A percentile compares a stretch with the other conserved stretches of the same genome.
These are phyloP conservation scores for Lasioglossum morio DNA, from an alignment of 2,888 invertebrate genomes.

Conservation along the genomic window DNA sequence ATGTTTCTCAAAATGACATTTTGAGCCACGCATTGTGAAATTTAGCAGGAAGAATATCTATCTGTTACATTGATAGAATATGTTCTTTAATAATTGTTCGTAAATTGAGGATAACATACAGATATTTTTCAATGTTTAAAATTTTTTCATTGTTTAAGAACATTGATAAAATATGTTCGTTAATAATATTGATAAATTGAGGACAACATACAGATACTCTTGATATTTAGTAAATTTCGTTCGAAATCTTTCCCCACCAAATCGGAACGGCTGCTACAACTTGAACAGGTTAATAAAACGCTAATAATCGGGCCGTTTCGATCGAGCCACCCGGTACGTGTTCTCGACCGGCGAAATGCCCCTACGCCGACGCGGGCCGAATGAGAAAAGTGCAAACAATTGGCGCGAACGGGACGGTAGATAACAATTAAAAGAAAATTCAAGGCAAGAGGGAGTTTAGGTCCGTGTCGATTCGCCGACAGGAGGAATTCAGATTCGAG, in stretches of 20 bases:
- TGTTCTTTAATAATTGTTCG: too few relatives aligned
- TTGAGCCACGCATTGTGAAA: too few relatives aligned
- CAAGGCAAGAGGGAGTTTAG: neutral
- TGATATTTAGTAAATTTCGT: neutral
- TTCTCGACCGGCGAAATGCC: neutral
- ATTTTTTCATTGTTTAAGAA: too few relatives aligned
- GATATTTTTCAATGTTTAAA: too few relatives aligned
- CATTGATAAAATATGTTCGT: too few relatives aligned
- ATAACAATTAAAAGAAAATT: neutral
- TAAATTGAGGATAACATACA: too few relatives aligned
- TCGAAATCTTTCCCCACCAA: neutral
- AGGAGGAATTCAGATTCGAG: constrained; percentile 35
- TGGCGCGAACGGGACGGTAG: neutral
- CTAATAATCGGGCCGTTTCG: neutral
- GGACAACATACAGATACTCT: too few relatives aligned
- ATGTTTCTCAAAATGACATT: too few relatives aligned
- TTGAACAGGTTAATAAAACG: neutral
- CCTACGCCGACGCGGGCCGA: neutral
- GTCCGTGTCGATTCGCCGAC: constrained; percentile 23
- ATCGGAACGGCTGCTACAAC: neutral
- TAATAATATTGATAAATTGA: too few relatives aligned
- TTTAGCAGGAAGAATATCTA: too few relatives aligned
- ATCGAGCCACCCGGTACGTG: neutral
- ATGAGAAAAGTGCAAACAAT: neutral
- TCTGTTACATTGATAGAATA: too few relatives aligned